Evolutionary conservation across 2,797 vertebrate species (phyloP), one percentile per base, ranked within the genome.

Genomic region (Tinamus major): DNA sequence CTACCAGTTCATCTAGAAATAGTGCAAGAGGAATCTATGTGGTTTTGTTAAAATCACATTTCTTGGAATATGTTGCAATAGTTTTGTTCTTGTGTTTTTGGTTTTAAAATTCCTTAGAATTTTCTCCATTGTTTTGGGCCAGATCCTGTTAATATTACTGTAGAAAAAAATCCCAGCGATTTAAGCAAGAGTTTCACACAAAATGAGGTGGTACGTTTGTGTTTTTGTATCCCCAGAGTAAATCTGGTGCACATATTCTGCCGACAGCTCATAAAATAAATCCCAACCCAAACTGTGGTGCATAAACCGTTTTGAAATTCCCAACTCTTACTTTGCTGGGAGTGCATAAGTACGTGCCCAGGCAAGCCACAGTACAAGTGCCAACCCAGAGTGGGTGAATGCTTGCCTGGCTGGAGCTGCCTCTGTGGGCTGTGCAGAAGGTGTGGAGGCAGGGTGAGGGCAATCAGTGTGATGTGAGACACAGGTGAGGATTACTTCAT

Each of bases 401-500:
- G 44, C 19, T 67, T 62, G 27, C 39, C 71, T 72, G 75, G 27
- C 46, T 70, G 75, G 26, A 64, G 29, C 26, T 84, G 62, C 48
- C 2, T 3, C 59, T 0, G 0, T 13, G 58, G 75, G 33, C 56
- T 44, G 37, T 74, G 69, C 37, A 53, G 14, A 27, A 61, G 61
- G 4, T 9, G 18, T 48, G 51, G 44, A 61, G 33, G 41, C 26
- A 69, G 55, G 6, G 33, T 23, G 23, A 72, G 26, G 13, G 5
- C 26, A 35, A 44, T 56, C 48, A 71, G 49, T 44, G 69, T 33
- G 29, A 2, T 10, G 10, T 3, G 26, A 3, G 3, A 19, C 14
- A 37, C 31, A 53, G 35, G 21, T 56, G 31, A 82, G 13, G 19
- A 12, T 70, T 19, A 10, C 17, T 46, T 78, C 6, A 20, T 3